Evolutionary conservation across 2,797 vertebrate species (phyloP).

Genomic region (Prionace glauca): DNA sequence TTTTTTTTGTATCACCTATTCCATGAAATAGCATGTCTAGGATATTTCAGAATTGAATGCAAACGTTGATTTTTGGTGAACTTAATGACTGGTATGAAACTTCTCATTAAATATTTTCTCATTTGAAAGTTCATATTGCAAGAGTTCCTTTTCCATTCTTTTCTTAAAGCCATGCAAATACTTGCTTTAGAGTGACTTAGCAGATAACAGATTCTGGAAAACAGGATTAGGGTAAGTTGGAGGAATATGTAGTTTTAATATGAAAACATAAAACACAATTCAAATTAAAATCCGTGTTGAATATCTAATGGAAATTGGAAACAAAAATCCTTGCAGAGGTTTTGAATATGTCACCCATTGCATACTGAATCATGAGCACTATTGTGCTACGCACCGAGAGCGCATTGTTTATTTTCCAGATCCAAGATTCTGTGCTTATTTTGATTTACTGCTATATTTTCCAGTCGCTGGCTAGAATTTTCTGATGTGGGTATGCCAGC

Average conservation of each 20-base stretch:
- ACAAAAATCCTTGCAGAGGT: neutral
- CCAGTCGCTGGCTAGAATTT: neutral
- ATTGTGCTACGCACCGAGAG: neutral
- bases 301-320: neutral
- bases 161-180: neutral
- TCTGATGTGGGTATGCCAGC: too few relatives aligned
- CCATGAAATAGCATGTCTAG: neutral
- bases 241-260: neutral
- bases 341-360: neutral
- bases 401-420: neutral
- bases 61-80: neutral
- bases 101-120: neutral
- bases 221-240: neutral
- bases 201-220: neutral
- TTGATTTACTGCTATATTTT: too few relatives aligned
- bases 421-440: too few relatives aligned
- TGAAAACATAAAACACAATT: neutral
- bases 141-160: neutral
- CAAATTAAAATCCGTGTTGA: neutral
- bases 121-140: neutral
- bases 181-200: neutral
- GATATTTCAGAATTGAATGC: neutral
- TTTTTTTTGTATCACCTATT: neutral
- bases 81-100: neutral
- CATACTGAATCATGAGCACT: neutral